phyloP scores from a whole-genome alignment of 2,113 vertebrate species.

The Microcebus tavaratra region DNA sequence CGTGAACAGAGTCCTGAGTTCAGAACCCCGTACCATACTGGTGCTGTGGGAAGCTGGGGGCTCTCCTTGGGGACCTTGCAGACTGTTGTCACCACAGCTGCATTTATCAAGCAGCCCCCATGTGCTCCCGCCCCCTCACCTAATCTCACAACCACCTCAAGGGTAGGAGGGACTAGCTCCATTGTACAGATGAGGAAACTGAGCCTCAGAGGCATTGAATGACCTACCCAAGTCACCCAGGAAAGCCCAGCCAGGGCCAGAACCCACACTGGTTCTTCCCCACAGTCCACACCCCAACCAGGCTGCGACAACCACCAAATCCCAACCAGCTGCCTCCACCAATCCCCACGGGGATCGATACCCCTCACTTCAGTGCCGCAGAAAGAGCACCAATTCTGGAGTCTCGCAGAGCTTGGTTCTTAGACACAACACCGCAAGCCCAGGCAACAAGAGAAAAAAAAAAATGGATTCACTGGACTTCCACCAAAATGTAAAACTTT shows the following conservation, averaged over 20 bases:
- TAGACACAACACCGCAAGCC: background rate
- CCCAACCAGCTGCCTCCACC: too few relatives aligned
- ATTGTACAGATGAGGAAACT: background rate
- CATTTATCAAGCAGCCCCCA: background rate
- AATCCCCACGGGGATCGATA: rapidly evolving
- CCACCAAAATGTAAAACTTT: background rate
- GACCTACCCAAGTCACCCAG: background rate
- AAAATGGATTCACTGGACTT: background rate
- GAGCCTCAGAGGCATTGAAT: background rate
- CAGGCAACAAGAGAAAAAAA: background rate
- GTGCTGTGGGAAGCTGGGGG: background rate
- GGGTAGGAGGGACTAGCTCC: rapidly evolving
- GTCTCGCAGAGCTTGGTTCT: background rate
- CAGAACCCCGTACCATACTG: too few relatives aligned
- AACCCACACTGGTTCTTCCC: background rate
- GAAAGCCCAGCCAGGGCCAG: background rate
- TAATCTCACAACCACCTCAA: rapidly evolving
- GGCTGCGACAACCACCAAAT: background rate
- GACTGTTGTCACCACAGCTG: background rate
- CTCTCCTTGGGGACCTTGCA: background rate
- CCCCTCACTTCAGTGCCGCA: background rate
- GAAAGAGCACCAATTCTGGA: background rate
- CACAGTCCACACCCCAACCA: background rate
- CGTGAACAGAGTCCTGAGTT: rapidly evolving
- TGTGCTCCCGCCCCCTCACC: rapidly evolving